Evolutionary conservation across 1,140 invertebrate species (phyloP), one percentile per base, ranked within the genome.

Genomic region (Bombus soroeensis): DNA sequence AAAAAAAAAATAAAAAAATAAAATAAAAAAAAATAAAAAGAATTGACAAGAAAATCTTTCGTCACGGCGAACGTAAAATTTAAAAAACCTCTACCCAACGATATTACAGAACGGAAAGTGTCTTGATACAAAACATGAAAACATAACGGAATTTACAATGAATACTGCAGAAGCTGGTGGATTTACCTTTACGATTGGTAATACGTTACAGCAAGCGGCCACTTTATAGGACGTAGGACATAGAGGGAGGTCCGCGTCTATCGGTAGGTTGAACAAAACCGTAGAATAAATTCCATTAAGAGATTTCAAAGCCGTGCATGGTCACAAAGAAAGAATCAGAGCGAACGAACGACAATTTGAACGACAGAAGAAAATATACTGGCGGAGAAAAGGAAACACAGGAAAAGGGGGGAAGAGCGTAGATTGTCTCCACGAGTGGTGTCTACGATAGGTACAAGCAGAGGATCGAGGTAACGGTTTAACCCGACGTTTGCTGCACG

Each of bases 381-480:
- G 81, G 32, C 5, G n/a, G 41, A 28, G 28, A 22, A 43, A 70
- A 32, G 4, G 32, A 39, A 28, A 25, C 9, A 9, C 6, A 39
- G 22, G 41, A 53, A 76, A 32, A 37, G 34, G 39, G 37, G 28
- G 73, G 62, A 75, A 83, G 41, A 83, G 71, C 47, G 64, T 77
- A 77, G 81, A 77, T 83, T 77, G 73, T 85, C 39, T n/a, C 12
- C 41, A 22, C 66, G 59, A 34, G 62, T 53, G 66, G 59, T 87
- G 74, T 86, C 83, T 86, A 79, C 64, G 83, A 88, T 66, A 34
- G 15, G 1, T 66, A 66, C 6, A 34, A 66, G n/a, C 32, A 32
- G 13, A 66, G 32, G 32, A 66, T 66, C 22, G 68, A 66, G 84
- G 77, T 89, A 89, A 89, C 88, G 87, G 88, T 89, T 87, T 89